These are phyloP conservation scores for Subanguina moxae DNA, from an alignment of 1,140 invertebrate species.

Conservation along the genomic window DNA sequence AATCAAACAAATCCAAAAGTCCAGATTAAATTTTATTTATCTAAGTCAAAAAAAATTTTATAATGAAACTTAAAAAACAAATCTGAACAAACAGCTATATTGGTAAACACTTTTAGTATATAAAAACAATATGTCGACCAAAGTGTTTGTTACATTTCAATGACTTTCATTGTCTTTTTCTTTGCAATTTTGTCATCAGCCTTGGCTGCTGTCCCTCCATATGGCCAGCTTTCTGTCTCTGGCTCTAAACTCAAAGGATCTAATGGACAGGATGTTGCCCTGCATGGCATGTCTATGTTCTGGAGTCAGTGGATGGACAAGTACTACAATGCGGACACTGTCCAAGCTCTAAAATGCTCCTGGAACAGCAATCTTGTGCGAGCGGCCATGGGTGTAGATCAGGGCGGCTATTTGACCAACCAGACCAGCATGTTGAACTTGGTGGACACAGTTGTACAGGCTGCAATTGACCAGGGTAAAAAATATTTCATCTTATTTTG, in stretches of 20 bases:
- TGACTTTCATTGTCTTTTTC: no score
- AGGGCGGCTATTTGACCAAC: constrained; percentile 20
- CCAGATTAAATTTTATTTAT: no score
- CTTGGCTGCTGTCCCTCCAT: constrained; percentile 11
- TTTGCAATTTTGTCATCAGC: no score
- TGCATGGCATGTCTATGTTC: constrained; percentile 19
- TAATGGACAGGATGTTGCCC: neutral
- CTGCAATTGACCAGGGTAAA: constrained; percentile 13
- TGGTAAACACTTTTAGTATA: no score
- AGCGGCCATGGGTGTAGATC: constrained; percentile 30
- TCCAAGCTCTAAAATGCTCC: constrained; percentile 13
- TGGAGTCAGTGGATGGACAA: constrained; percentile 24
- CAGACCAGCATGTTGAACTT: neutral
- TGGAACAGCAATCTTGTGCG: constrained; percentile 25
- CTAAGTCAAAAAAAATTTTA: no score
- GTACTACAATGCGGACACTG: constrained; percentile 25
- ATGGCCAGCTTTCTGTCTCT: constrained; percentile 22
- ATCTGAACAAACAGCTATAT: no score
- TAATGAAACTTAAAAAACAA: no score
- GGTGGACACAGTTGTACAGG: constrained; percentile 21
- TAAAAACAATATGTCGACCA: no score
- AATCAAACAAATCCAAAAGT: no score
- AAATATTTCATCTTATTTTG: no score
- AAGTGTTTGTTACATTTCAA: no score
- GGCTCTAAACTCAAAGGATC: constrained; percentile 3